These are phyloP conservation scores for Misgurnus anguillicaudatus DNA, from an alignment of 2,113 vertebrate species.

Conservation along the genomic window DNA sequence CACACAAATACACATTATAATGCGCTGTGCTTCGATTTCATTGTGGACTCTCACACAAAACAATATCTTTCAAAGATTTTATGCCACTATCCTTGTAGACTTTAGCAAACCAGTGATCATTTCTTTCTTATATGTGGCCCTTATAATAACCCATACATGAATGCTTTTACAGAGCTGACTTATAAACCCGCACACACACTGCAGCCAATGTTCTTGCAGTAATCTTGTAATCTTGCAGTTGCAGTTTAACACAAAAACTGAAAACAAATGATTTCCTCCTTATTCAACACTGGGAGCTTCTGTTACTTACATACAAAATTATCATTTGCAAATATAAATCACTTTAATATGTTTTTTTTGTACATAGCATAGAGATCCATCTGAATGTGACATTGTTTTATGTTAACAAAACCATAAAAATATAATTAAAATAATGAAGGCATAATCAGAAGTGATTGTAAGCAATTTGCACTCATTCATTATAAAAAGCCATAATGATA, in stretches of 20 bases:
- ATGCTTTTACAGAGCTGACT: too few species aligned
- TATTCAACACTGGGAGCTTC: neutral
- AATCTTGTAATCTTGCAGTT: too few species aligned
- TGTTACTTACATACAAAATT: neutral
- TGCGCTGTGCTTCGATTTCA: too few species aligned
- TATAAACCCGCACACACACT: too few species aligned
- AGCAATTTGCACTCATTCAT: neutral
- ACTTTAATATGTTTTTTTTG: neutral
- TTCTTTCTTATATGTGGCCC: too few species aligned
- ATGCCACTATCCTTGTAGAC: too few species aligned
- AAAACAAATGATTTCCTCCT: neutral
- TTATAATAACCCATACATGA: too few species aligned
- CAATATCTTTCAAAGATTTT: too few species aligned
- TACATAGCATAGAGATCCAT: neutral
- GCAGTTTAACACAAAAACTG: neutral
- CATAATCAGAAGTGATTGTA: neutral
- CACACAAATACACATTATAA: too few species aligned
- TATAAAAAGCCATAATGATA: neutral
- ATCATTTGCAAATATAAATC: neutral
- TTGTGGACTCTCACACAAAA: too few species aligned
- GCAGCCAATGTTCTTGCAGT: too few species aligned
- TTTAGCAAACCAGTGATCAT: too few species aligned
- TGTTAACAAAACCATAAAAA: neutral
- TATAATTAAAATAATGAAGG: neutral
- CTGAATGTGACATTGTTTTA: neutral